Conservation (phyloP, 2,888 invertebrate species). For the Brenthis ino region DNA sequence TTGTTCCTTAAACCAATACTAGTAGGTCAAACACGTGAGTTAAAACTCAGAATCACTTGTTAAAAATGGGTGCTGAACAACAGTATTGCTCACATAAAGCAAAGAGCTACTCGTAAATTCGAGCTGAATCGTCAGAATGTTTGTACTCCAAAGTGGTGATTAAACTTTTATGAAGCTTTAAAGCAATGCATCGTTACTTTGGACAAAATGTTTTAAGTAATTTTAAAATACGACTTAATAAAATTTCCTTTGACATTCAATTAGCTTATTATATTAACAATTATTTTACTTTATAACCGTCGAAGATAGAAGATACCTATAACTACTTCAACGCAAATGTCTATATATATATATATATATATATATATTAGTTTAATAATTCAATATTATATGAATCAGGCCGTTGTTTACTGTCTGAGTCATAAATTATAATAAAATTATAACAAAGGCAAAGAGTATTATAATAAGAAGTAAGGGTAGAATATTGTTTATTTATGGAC, state of each 20-base stretch:
- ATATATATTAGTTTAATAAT: too few species aligned
- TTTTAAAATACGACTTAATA: background rate
- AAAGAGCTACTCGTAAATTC: background rate
- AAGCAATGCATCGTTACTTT: constrained; percentile 2
- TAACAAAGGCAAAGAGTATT: too few species aligned
- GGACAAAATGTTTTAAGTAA: background rate
- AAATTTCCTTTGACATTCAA: background rate
- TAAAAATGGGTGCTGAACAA: constrained; percentile 14
- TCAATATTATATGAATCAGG: too few species aligned
- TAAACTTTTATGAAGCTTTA: constrained; percentile 14
- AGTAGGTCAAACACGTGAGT: constrained; percentile 1
- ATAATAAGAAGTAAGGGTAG: too few species aligned
- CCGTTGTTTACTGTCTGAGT: too few species aligned
- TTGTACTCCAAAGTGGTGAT: constrained; percentile 16
- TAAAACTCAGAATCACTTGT: background rate
- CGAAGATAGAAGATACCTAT: too few species aligned
- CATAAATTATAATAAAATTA: too few species aligned
- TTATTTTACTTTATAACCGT: background rate
- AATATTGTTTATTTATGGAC: too few species aligned
- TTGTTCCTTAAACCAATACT: background rate
- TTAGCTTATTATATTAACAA: background rate
- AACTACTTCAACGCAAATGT: too few species aligned
- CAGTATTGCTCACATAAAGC: constrained; percentile 15
- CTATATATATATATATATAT: too few species aligned
- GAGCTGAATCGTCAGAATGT: constrained; percentile 17